Percentiles rank a stretch among this genome's conserved stretches.
Evolutionary conservation across 2,113 vertebrate species (phyloP).

Genomic region (Sinocyclocheilus anshuiensis): DNA sequence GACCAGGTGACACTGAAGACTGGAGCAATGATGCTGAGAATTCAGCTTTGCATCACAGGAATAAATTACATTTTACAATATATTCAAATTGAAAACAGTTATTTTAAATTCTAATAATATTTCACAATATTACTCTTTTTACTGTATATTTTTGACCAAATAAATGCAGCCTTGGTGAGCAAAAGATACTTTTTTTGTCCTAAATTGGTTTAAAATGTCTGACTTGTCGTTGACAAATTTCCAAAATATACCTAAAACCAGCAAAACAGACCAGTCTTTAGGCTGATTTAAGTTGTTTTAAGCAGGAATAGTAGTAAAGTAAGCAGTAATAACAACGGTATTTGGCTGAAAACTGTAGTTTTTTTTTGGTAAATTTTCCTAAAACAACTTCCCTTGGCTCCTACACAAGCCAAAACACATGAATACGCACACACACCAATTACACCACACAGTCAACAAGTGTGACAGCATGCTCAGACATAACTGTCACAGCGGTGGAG

Average conservation of each 20-base stretch:
- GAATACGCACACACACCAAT: conserved; percentile 41
- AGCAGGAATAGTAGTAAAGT: background rate
- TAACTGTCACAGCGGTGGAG: conserved; percentile 44
- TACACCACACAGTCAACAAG: conserved; percentile 47
- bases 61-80: background rate
- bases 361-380: background rate
- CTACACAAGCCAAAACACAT: background rate
- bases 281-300: background rate
- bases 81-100: background rate
- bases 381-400: background rate
- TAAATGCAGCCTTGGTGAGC: background rate
- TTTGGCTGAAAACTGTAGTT: background rate
- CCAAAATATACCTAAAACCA: background rate
- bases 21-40: background rate
- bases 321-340: background rate
- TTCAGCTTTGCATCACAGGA: background rate
- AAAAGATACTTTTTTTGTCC: no score
- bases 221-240: background rate
- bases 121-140: background rate
- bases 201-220: background rate
- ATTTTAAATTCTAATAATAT: background rate
- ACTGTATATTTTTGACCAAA: background rate
- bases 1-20: background rate
- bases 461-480: conserved; percentile 39
- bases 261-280: background rate